Evolutionary conservation across 2,113 vertebrate species (phyloP).

Genomic region (Myocastor coypus): DNA sequence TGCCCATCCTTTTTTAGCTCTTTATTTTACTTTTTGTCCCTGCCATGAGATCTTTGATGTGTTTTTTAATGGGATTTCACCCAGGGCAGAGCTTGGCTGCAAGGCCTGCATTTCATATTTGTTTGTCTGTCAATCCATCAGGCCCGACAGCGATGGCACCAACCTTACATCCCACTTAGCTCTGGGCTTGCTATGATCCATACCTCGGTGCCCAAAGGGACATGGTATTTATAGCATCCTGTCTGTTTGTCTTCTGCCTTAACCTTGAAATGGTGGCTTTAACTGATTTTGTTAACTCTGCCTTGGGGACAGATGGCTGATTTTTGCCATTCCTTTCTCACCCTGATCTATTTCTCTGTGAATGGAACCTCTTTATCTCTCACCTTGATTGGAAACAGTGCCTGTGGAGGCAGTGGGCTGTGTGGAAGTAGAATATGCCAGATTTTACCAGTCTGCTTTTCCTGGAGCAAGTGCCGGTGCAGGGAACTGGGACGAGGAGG

Average conservation of each 20-base stretch:
- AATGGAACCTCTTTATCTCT: conserved; percentile 65
- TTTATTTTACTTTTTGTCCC: background rate
- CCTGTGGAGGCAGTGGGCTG: background rate
- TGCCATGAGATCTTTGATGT: conserved; percentile 24
- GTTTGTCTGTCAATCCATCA: conserved; percentile 60
- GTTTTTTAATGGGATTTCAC: conserved; percentile 64
- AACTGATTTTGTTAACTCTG: conserved; percentile 71
- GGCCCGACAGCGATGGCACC: background rate
- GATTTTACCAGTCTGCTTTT: background rate
- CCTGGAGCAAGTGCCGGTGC: conserved; percentile 42
- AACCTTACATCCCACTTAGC: background rate
- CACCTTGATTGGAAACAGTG: conserved; percentile 60
- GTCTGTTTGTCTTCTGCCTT: conserved; percentile 70
- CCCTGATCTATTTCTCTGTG: conserved; percentile 63
- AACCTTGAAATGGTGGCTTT: conserved; percentile 77
- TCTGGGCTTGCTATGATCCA: conserved; percentile 54
- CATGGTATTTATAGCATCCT: conserved; percentile 63
- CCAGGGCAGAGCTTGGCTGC: background rate
- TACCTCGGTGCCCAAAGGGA: conserved; percentile 60
- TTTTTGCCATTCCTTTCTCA: conserved; percentile 55
- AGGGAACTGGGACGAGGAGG: background rate
- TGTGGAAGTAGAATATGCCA: conserved; percentile 55
- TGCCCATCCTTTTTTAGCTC: background rate
- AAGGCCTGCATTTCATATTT: conserved; percentile 62
- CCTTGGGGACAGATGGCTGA: conserved; percentile 30